phyloP scores from a whole-genome alignment of 2,113 vertebrate genomes.

The Microcebus jonahi region DNA sequence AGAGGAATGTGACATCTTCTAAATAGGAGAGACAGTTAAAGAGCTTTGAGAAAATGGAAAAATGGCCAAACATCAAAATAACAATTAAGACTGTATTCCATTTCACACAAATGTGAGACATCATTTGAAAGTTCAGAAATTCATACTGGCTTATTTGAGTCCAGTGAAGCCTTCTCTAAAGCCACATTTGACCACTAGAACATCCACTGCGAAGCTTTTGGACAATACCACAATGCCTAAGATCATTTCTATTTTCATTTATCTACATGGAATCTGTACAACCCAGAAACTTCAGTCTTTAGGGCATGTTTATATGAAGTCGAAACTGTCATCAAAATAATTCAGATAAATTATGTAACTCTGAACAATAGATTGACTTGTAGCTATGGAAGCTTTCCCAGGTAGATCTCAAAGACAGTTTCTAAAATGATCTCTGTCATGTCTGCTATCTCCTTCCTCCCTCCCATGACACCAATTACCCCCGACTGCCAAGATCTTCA shows the following conservation, averaged over 20 bases:
- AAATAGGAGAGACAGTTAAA: constrained; percentile 44
- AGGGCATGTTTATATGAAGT: neutral
- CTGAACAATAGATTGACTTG: neutral
- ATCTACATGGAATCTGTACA: neutral
- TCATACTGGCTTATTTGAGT: neutral
- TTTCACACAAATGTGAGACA: neutral
- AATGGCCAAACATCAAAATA: constrained; percentile 34
- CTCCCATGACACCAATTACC: neutral
- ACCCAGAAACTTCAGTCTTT: neutral
- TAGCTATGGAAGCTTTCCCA: neutral
- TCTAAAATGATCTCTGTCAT: neutral
- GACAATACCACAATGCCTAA: neutral
- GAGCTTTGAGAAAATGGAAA: constrained; percentile 58
- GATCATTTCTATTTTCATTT: constrained; percentile 12
- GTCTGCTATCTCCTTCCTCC: neutral
- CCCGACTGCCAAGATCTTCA: neutral
- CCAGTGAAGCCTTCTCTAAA: neutral
- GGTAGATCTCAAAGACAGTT: neutral
- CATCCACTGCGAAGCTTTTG: neutral
- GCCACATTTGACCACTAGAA: neutral
- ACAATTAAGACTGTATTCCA: neutral
- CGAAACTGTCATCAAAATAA: constrained; percentile 3
- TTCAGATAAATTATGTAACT: neutral
- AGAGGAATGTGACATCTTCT: constrained; percentile 43
- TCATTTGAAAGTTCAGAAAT: constrained; percentile 15